Evolutionary conservation across 2,888 invertebrate species (phyloP).

Genomic region (Eristalis intricaria): DNA sequence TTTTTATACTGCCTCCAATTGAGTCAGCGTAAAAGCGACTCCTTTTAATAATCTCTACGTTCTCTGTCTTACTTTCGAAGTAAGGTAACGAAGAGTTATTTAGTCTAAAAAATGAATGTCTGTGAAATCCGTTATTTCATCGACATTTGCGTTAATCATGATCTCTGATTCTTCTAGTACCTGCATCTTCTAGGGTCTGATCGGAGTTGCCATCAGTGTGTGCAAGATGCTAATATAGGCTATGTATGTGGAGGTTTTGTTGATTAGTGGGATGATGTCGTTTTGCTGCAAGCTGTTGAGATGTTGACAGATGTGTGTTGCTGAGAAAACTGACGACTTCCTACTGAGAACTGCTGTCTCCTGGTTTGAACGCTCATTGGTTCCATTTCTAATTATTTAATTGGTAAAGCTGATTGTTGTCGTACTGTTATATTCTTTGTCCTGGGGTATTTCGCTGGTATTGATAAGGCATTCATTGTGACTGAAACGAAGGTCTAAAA

Average conservation of each 20-base stretch:
- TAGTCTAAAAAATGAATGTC: constrained; percentile 49
- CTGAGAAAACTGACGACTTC: too few relatives aligned
- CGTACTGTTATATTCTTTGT: too few relatives aligned
- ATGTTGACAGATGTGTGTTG: not conserved
- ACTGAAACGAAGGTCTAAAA: not conserved
- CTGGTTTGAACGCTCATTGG: too few relatives aligned
- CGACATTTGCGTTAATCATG: constrained; percentile 15
- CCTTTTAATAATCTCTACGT: constrained; percentile 22
- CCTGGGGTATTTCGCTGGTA: not conserved
- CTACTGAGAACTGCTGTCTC: too few relatives aligned
- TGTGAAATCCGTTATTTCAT: not conserved
- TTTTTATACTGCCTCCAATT: too few relatives aligned
- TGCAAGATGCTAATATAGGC: constrained; percentile 15
- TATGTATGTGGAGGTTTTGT: constrained; percentile 27
- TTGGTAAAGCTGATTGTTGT: too few relatives aligned
- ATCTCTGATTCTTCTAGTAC: not conserved
- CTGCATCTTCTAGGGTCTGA: too few relatives aligned
- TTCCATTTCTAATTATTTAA: too few relatives aligned
- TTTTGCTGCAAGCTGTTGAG: not conserved
- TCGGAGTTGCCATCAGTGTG: constrained; percentile 24
- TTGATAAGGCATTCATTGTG: not conserved
- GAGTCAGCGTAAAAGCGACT: too few relatives aligned
- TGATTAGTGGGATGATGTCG: too few relatives aligned
- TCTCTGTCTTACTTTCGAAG: constrained; percentile 27
- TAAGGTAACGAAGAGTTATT: constrained; percentile 37